These are phyloP conservation scores for Metalampra italica DNA, from an alignment of 2,888 invertebrate species.

Conservation along the genomic window DNA sequence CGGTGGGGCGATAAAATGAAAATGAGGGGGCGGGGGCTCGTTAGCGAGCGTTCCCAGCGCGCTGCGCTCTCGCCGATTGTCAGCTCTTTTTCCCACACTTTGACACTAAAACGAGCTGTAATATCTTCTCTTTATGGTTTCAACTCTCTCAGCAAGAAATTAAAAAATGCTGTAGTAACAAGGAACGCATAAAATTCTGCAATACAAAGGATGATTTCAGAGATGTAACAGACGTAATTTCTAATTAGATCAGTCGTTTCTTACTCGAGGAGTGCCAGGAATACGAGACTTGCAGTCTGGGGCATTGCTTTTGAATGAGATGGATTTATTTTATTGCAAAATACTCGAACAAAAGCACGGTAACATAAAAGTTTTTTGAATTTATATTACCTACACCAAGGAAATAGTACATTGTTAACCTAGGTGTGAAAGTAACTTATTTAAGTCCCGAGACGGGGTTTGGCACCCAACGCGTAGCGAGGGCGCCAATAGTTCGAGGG, in stretches of 20 bases:
- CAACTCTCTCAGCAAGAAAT: conserved; percentile 20
- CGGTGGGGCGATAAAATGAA: conserved; percentile 34
- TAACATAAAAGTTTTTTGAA: too few relatives aligned
- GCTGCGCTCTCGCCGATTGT: conserved; percentile 36
- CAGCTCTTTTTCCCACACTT: conserved; percentile 13
- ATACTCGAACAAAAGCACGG: too few relatives aligned
- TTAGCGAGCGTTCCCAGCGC: conserved; percentile 35
- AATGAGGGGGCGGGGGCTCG: conserved; percentile 40
- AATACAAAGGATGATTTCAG: conserved; percentile 72
- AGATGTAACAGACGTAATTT: conserved; percentile 68
- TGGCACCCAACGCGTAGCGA: too few relatives aligned
- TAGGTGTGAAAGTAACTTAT: too few relatives aligned
- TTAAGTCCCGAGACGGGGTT: too few relatives aligned
- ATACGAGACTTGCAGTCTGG: too few relatives aligned
- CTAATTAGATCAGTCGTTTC: conserved; percentile 67
- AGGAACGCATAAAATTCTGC: conserved; percentile 70
- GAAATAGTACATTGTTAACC: too few relatives aligned
- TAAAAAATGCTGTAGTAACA: conserved; percentile 58
- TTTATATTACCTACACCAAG: too few relatives aligned
- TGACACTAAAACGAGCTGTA: conserved; percentile 35
- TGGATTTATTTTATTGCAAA: too few relatives aligned
- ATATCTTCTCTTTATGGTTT: conserved; percentile 22
- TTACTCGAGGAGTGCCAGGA: too few relatives aligned
- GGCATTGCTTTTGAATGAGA: too few relatives aligned
- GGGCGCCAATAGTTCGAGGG: too few relatives aligned